Evolutionary conservation across 2,888 invertebrate species (phyloP), one percentile per base, ranked within the genome.

Genomic region (Pterostichus madidus): DNA sequence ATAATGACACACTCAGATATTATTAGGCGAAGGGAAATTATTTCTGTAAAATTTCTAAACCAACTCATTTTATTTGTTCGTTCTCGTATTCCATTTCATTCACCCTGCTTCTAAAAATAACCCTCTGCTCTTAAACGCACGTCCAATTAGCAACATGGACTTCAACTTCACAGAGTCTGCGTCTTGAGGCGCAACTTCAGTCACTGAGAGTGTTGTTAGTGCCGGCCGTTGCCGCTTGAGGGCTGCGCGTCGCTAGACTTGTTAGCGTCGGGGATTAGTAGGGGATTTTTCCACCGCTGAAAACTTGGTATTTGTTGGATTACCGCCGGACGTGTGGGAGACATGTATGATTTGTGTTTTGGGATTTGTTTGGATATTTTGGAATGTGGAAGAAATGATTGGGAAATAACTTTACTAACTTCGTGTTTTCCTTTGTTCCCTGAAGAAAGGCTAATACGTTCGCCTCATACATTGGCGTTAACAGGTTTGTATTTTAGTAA

Each of bases 281-380:
- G 49, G 49, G 49, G 49, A 49, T 49, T 49, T 49, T 49, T 49
- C 13, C 49, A 49, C 49, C 49, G 49, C 49, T 49, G 49, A 49
- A 49, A 49, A 49, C 49, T 49, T 49, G 4, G n/a, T 49, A 49
- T 49, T 49, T 49, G 49, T 49, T 49, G 49, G 49, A 49, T 49
- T 49, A 49, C 49, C 13, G 11, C 49, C 49, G 49, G 39, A 39
- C 39, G 13, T 10, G 49, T 49, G 13, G 49, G 10, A n/a, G n/a
- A n/a, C 11, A 0, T 49, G n/a, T 13, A 4, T 49, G n/a, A 5
- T 49, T 49, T 49, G 49, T 49, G 13, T 49, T 49, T 11, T 13
- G 39, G 49, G 13, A 49, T 49, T 49, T 2, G 13, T n/a, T n/a
- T 8, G 49, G 44, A 44, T 10, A 11, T 11, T 13, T 11, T 13